Evolutionary conservation across 2,113 vertebrate species (phyloP).

Genomic region (Albula goreensis): DNA sequence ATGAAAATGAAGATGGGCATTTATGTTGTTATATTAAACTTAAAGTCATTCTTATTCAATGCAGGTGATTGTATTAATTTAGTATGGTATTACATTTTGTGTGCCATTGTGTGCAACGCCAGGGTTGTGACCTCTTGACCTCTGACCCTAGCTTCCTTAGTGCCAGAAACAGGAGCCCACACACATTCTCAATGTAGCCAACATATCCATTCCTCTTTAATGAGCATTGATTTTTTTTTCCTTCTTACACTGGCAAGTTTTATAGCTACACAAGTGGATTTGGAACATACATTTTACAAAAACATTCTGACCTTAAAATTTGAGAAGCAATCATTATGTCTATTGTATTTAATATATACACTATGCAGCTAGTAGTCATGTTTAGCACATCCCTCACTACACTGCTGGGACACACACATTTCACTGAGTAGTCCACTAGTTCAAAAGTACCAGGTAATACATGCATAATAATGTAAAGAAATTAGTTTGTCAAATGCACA

Average conservation of each 20-base stretch:
- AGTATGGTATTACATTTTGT: background rate
- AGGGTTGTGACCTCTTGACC: slow-evolving; percentile 22
- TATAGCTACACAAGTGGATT: slow-evolving; percentile 1
- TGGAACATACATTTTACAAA: slow-evolving; percentile 1
- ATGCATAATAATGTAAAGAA: no score
- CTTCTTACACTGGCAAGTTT: background rate
- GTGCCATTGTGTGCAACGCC: background rate
- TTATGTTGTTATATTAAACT: background rate
- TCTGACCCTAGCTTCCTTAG: background rate
- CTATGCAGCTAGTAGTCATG: background rate
- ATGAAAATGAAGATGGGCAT: background rate
- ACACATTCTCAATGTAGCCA: slow-evolving; percentile 3
- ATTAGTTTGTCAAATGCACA: no score
- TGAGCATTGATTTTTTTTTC: background rate
- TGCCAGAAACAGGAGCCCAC: slow-evolving; percentile 4
- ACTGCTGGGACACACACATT: no score
- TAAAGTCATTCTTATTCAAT: slow-evolving; percentile 3
- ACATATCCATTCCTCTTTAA: background rate
- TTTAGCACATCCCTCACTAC: no score
- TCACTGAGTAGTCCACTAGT: no score
- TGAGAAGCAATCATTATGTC: background rate
- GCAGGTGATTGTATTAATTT: background rate
- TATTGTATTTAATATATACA: background rate
- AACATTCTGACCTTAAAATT: background rate
- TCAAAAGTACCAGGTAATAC: no score